A percentile compares a stretch with the other conserved stretches of the same genome.
Conservation (phyloP, 1,140 invertebrate genomes). For the Drosophila oshimai region DNA sequence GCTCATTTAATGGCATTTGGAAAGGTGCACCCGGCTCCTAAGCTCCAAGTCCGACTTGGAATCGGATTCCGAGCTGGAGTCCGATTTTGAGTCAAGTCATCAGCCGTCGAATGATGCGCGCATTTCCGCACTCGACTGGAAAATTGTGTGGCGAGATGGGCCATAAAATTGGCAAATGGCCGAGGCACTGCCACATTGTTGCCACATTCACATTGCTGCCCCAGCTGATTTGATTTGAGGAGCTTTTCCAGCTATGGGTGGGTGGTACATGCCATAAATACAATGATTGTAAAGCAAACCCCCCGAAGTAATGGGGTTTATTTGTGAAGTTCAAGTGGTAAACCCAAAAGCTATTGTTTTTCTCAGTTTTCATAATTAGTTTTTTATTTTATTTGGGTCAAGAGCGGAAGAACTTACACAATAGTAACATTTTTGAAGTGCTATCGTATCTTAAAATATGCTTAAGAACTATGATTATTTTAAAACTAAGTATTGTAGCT, state of each 20-base stretch:
- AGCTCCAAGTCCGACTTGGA: background rate
- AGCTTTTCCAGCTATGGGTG: slow-evolving; percentile 1
- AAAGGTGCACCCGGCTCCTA: slow-evolving; percentile 48
- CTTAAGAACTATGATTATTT: background rate
- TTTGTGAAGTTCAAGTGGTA: background rate
- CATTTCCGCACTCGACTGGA: slow-evolving; percentile 46
- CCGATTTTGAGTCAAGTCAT: slow-evolving; percentile 6
- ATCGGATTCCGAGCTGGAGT: background rate
- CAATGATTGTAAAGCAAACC: slow-evolving; percentile 4
- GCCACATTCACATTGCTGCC: slow-evolving; percentile 6
- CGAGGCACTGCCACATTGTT: slow-evolving; percentile 62
- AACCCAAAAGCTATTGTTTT: background rate
- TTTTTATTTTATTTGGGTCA: background rate
- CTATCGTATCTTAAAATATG: too few species aligned
- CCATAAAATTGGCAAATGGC: slow-evolving; percentile 64
- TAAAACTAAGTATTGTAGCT: too few species aligned
- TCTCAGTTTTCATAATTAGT: slow-evolving; percentile 5
- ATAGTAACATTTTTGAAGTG: too few species aligned
- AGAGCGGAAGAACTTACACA: background rate
- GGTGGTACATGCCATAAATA: slow-evolving; percentile 12
- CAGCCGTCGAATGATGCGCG: slow-evolving; percentile 41
- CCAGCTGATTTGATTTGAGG: slow-evolving; percentile 5
- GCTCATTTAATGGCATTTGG: slow-evolving; percentile 55
- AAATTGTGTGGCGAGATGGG: slow-evolving; percentile 58
- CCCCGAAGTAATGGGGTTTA: slow-evolving; percentile 14